These are phyloP conservation scores for Toxotes chatareus DNA, from an alignment of 2,113 vertebrate genomes.

Conservation along the genomic window DNA sequence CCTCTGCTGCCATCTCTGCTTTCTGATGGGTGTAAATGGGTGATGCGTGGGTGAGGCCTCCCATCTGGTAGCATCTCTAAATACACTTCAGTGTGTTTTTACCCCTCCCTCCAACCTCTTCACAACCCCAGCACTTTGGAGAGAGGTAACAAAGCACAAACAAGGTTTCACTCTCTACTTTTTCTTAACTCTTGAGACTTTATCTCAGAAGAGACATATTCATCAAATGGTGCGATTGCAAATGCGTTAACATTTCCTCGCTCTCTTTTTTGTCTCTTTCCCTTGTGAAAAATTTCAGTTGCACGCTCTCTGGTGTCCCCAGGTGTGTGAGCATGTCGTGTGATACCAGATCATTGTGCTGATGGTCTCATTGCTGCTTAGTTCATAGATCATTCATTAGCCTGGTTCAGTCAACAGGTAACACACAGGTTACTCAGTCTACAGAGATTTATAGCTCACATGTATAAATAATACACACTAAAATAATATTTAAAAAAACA, in stretches of 20 bases:
- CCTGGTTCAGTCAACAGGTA: slow-evolving; percentile 38
- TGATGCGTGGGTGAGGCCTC: slow-evolving; percentile 32
- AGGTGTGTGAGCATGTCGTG: background rate
- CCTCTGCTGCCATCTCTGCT: slow-evolving; percentile 20
- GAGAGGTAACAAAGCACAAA: slow-evolving; percentile 17
- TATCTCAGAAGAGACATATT: slow-evolving; percentile 23
- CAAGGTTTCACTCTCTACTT: background rate
- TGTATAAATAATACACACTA: background rate
- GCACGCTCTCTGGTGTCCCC: background rate
- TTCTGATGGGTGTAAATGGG: slow-evolving; percentile 46
- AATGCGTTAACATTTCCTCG: background rate
- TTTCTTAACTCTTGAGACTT: slow-evolving; percentile 1
- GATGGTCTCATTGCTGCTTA: background rate
- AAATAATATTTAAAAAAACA: too few relatives aligned
- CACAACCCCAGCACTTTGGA: slow-evolving; percentile 20
- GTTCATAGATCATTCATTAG: slow-evolving; percentile 46
- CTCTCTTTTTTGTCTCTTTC: background rate
- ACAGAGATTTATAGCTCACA: slow-evolving; percentile 10
- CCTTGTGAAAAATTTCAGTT: slow-evolving; percentile 24
- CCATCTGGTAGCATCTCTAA: slow-evolving; percentile 25
- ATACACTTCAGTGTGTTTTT: slow-evolving; percentile 1
- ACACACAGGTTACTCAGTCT: slow-evolving; percentile 7
- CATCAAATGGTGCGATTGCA: slow-evolving; percentile 5
- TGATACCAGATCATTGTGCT: background rate
- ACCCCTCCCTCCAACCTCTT: slow-evolving; percentile 23